A percentile compares a stretch with the other conserved stretches of the same genome.
Conservation (phyloP, 2,888 invertebrate genomes). For the Drosophila bunnanda region DNA sequence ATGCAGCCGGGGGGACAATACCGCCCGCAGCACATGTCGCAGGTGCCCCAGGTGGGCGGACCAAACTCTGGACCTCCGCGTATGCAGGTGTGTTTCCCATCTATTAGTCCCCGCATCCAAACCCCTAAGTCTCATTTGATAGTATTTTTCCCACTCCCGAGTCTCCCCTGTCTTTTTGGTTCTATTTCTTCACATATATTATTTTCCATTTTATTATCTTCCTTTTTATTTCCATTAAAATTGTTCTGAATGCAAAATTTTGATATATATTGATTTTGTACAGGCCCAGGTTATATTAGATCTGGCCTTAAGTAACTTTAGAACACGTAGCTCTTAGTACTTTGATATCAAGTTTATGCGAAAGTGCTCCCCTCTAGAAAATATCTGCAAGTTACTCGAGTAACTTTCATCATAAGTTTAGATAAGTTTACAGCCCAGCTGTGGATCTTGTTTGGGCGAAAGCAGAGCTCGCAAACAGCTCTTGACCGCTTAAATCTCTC, state of each 20-base stretch:
- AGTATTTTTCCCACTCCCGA: constrained; percentile 11
- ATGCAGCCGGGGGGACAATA: constrained; percentile 87
- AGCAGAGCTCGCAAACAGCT: background rate
- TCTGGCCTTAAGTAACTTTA: constrained; percentile 33
- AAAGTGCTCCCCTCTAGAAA: background rate
- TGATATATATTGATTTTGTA: constrained; percentile 21
- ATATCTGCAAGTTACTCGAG: background rate
- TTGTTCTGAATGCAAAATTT: constrained; percentile 84
- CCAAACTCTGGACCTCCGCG: constrained; percentile 87
- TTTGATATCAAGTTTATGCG: constrained; percentile 21
- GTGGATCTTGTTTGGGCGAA: background rate
- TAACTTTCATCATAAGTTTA: constrained; percentile 4
- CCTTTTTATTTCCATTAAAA: constrained; percentile 68
- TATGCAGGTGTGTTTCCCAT: constrained; percentile 85
- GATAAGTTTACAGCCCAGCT: background rate
- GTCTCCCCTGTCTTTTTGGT: constrained; percentile 33
- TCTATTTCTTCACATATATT: constrained; percentile 50
- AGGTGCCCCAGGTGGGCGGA: constrained; percentile 86
- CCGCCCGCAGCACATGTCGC: constrained; percentile 86
- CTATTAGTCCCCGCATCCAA: background rate
- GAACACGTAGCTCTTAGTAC: constrained; percentile 29
- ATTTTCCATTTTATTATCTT: constrained; percentile 58
- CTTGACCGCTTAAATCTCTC: background rate
- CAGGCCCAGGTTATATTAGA: constrained; percentile 7
- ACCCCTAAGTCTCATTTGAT: constrained; percentile 33